Conservation (phyloP, 2,113 vertebrate species). For the Falcunculus frontatus region DNA sequence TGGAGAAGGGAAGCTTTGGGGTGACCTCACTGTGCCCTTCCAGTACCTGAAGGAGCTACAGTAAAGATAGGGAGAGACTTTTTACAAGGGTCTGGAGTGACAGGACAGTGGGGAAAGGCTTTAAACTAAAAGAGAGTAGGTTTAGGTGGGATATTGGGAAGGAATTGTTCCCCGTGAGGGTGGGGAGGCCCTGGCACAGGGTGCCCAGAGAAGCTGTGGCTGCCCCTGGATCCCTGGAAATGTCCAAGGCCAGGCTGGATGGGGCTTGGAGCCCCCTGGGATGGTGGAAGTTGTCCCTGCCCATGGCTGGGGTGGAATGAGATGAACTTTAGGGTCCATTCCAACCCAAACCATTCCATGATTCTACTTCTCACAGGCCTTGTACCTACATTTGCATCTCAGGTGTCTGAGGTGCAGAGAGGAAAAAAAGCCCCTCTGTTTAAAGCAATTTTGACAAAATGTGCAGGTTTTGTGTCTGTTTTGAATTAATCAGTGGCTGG, state of each 20-base stretch:
- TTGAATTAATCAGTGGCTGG: neutral
- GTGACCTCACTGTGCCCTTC: neutral
- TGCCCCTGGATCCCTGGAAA: neutral
- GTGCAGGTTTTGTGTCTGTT: neutral
- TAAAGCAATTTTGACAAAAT: neutral
- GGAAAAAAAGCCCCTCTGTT: neutral
- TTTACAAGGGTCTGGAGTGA: neutral
- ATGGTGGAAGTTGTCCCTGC: neutral
- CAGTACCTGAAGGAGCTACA: neutral
- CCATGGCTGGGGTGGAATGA: neutral
- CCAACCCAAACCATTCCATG: neutral
- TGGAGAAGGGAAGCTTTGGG: neutral
- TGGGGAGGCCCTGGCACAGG: neutral
- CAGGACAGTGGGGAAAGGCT: neutral
- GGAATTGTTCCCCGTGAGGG: accelerated
- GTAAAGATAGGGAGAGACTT: neutral
- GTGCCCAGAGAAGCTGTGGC: neutral
- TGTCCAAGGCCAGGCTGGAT: accelerated
- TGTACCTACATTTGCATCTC: neutral
- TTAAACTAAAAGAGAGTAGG: too few species aligned
- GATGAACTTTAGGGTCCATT: neutral
- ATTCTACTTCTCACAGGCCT: neutral
- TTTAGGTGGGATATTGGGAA: neutral
- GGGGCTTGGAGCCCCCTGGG: accelerated
- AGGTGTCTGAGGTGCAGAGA: neutral